phyloP scores from a whole-genome alignment of 1,140 invertebrate species.

The Bemisia tabaci region DNA sequence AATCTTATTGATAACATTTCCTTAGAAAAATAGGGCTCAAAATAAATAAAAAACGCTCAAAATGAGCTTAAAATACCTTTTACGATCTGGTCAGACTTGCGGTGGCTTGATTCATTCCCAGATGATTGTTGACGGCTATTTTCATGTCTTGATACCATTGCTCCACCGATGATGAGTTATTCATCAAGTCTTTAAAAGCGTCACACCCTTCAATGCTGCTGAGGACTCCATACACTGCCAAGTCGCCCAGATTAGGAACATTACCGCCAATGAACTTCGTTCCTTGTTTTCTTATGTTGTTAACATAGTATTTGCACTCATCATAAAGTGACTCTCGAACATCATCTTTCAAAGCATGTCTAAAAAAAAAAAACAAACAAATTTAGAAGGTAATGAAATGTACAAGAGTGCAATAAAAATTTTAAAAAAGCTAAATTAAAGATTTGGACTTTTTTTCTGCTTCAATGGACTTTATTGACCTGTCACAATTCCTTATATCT shows the following conservation, averaged over 20 bases:
- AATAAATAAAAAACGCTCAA: too few species aligned
- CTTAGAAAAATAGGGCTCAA: too few species aligned
- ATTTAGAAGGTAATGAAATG: slow-evolving; percentile 9
- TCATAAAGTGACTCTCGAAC: slow-evolving; percentile 83
- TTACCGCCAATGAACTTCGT: slow-evolving; percentile 67
- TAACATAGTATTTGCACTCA: slow-evolving; percentile 67
- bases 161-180: slow-evolving; percentile 51
- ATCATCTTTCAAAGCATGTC: slow-evolving; percentile 73
- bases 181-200: slow-evolving; percentile 71
- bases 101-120: background rate
- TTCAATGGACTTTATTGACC: too few species aligned
- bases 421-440: too few species aligned
- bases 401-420: slow-evolving; percentile 4
- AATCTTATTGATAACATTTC: too few species aligned
- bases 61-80: background rate
- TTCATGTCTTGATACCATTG: slow-evolving; percentile 39
- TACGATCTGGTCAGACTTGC: background rate
- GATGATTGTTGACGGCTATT: slow-evolving; percentile 34
- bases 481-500: too few species aligned
- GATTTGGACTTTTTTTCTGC: too few species aligned
- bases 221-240: slow-evolving; percentile 84
- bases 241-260: slow-evolving; percentile 80
- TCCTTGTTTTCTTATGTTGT: slow-evolving; percentile 51
- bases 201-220: slow-evolving; percentile 89
- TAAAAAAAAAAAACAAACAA: slow-evolving; percentile 29